Evolutionary conservation across 92 coral and sea anemone genomes (phyloP).

Genomic region (Phenganax marumi): DNA sequence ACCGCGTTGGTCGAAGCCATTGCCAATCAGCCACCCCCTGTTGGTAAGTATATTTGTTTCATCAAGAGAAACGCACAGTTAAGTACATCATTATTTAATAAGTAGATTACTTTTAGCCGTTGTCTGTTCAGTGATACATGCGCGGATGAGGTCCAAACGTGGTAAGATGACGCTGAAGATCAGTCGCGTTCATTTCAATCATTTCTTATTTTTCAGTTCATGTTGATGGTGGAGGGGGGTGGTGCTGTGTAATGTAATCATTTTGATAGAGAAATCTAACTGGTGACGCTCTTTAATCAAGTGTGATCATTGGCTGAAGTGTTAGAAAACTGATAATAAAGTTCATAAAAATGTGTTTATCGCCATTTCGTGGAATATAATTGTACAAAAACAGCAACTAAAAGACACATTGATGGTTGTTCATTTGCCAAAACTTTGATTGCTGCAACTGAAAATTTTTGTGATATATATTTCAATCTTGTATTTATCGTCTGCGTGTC

Average conservation of each 20-base stretch:
- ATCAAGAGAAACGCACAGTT: not conserved
- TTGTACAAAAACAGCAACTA: not conserved
- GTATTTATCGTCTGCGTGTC: not conserved
- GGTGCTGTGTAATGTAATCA: not conserved
- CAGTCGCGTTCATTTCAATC: not conserved
- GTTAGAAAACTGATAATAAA: no score
- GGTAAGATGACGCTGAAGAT: not conserved
- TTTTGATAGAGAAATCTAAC: not conserved
- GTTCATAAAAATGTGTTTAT: no score
- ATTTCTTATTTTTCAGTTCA: not conserved
- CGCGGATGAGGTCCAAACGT: not conserved
- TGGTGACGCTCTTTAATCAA: no score
- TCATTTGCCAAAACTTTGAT: not conserved
- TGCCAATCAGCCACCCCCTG: constrained; percentile 23
- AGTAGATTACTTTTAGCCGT: no score
- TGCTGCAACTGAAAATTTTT: no score
- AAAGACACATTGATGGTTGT: not conserved
- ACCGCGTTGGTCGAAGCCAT: constrained; percentile 11
- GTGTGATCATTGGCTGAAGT: no score
- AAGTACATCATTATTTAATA: no score
- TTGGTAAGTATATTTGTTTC: not conserved
- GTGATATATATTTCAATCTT: not conserved
- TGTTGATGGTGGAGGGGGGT: constrained; percentile 8
- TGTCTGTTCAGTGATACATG: not conserved
- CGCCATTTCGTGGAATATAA: no score